Conservation (phyloP, 2,113 vertebrate genomes). For the Bucco capensis region DNA sequence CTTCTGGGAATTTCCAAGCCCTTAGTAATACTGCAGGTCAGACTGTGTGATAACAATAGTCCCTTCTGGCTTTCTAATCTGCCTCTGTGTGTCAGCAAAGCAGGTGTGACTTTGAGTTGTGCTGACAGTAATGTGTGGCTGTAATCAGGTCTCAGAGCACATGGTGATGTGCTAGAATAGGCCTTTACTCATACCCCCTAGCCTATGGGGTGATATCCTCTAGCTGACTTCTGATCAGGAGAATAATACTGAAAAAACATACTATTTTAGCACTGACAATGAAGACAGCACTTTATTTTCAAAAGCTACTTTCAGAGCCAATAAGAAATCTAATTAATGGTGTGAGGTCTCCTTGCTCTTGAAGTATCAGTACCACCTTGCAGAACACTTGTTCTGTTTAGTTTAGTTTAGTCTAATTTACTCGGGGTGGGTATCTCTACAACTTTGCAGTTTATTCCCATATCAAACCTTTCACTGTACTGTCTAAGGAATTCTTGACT, state of each 20-base stretch:
- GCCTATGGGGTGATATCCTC: neutral
- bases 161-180: neutral
- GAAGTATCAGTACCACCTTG: neutral
- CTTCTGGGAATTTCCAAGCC: neutral
- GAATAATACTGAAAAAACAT: neutral
- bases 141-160: neutral
- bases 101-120: neutral
- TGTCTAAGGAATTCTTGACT: neutral
- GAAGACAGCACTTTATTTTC: neutral
- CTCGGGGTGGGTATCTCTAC: neutral
- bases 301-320: neutral
- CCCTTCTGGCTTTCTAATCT: neutral
- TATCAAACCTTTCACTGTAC: neutral
- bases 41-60: neutral
- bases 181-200: rapidly evolving
- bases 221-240: neutral
- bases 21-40: neutral
- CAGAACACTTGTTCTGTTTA: neutral
- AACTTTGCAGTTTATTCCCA: neutral
- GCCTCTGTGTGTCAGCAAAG: neutral
- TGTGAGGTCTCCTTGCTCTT: neutral
- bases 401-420: neutral
- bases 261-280: neutral
- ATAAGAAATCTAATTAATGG: neutral
- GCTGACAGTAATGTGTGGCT: neutral